These are phyloP conservation scores for Danaus plexippus DNA, from an alignment of 1,140 invertebrate genomes.

Conservation along the genomic window DNA sequence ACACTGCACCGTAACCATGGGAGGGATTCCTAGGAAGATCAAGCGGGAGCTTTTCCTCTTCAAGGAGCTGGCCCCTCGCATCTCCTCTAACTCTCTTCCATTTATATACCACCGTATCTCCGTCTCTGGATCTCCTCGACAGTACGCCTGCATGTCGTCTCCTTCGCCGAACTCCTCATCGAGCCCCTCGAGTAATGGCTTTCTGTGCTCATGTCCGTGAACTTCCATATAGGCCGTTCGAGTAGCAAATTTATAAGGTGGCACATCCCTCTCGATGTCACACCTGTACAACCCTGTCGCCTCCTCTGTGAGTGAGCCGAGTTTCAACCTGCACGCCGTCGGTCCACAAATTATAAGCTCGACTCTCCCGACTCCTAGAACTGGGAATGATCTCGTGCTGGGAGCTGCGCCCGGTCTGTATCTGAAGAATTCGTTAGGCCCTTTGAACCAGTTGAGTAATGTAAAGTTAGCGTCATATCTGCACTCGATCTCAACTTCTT, in stretches of 20 bases:
- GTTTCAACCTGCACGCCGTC: slow-evolving; percentile 41
- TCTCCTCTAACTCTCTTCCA: slow-evolving; percentile 39
- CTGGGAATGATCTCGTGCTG: slow-evolving; percentile 51
- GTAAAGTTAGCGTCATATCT: slow-evolving; percentile 64
- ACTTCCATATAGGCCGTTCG: slow-evolving; percentile 52
- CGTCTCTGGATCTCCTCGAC: slow-evolving; percentile 42
- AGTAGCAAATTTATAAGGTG: slow-evolving; percentile 52
- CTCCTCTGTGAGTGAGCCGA: slow-evolving; percentile 51
- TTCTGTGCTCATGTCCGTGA: slow-evolving; percentile 39
- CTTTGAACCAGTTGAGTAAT: slow-evolving; percentile 61
- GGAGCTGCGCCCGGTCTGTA: slow-evolving; percentile 52
- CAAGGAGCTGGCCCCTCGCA: slow-evolving; percentile 36
- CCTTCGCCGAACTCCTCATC: slow-evolving; percentile 44
- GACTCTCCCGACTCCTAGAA: slow-evolving; percentile 51
- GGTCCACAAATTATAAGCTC: slow-evolving; percentile 52
- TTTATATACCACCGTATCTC: slow-evolving; percentile 63
- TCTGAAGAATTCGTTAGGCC: slow-evolving; percentile 56
- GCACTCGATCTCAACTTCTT: slow-evolving; percentile 55
- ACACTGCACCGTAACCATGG: slow-evolving; percentile 54
- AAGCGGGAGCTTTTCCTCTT: slow-evolving; percentile 40
- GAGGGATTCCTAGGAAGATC: slow-evolving; percentile 45
- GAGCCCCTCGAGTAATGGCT: slow-evolving; percentile 51
- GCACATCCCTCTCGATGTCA: slow-evolving; percentile 52
- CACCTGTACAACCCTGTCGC: slow-evolving; percentile 58
- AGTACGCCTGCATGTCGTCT: slow-evolving; percentile 54